A percentile compares a stretch with the other conserved stretches of the same genome.
These are phyloP conservation scores for Corapipo altera DNA, from an alignment of 2,113 vertebrate genomes.

Conservation along the genomic window DNA sequence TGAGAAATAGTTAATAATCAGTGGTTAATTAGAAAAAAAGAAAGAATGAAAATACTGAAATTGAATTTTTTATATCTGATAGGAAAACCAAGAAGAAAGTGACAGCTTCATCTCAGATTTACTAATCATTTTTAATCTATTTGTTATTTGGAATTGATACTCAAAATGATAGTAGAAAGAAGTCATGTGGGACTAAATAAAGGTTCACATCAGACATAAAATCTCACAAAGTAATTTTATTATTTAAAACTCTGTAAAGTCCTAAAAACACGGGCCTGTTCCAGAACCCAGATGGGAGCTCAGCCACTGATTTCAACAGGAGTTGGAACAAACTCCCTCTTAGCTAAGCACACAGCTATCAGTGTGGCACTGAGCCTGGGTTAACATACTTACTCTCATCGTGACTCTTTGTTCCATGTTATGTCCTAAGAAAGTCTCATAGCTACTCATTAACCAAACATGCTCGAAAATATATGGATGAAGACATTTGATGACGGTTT, in stretches of 20 bases:
- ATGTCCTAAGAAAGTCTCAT: background rate
- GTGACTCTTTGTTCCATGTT: background rate
- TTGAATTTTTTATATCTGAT: background rate
- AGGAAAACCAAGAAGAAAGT: background rate
- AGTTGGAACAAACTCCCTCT: background rate
- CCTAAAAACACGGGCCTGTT: background rate
- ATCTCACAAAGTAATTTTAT: background rate
- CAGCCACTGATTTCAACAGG: background rate
- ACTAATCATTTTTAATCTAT: background rate
- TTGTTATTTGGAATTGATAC: background rate
- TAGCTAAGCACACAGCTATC: constrained; percentile 38
- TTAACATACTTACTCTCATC: constrained; percentile 1
- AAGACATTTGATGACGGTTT: background rate
- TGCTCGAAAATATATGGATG: background rate
- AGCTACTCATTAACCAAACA: background rate
- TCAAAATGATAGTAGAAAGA: background rate
- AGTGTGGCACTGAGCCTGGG: constrained; percentile 32
- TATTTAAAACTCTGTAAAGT: background rate
- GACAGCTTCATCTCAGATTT: background rate
- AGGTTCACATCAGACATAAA: background rate
- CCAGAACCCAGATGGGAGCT: background rate
- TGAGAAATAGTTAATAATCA: background rate
- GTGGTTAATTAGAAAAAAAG: background rate
- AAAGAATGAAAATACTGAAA: background rate
- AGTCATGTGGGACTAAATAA: background rate